Evolutionary conservation across 2,113 vertebrate genomes (phyloP), one percentile per base, ranked within the genome.

Genomic region (Prunella himalayana): DNA sequence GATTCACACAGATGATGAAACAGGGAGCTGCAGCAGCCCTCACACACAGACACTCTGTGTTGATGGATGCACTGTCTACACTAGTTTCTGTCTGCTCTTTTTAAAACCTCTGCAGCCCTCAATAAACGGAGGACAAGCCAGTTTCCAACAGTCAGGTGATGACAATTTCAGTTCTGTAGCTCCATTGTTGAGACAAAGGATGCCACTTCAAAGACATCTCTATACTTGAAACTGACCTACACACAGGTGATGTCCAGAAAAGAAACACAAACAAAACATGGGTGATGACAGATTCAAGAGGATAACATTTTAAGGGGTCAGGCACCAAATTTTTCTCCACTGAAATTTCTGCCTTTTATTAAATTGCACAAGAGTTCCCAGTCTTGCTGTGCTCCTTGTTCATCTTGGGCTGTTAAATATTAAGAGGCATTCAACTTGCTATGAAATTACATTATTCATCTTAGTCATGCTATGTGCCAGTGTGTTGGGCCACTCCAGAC

Each of bases 31-130:
- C 65, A 56, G 41, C 64, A 81, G 37, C 17, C 35, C 53, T 75
- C 24, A 37, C 0, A 1, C 42, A 41, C 1, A 2, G 47, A 37
- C 60, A 42, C 44, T 27, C 12, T 7, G 3, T 3, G 5, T 3
- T 35, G 47, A 94, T 35, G 1, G 0, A 82, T 41, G 28, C 42
- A 54, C 5, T 5, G 24, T 24, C 88, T 80, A 50, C 30, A 4
- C 10, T 23, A 33, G 23, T 25, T 69, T 78, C 60, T 57, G 30
- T 31, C 47, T 41, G 64, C 47, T 77, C 35, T 73, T 79, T 71
- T 33, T 45, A 41, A 35, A 10, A 59, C 21, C 22, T 49, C 49
- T 45, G 37, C 63, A 64, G 51, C 16, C 71, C 57, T 56, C 2
- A 3, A 2, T 15, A 90, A 88, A 42, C 19, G 50, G n/a, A 63